Percentiles rank a stretch among this genome's conserved stretches.
Conservation (phyloP, 1,140 invertebrate genomes). For the Trichomalopsis sarcophagae region DNA sequence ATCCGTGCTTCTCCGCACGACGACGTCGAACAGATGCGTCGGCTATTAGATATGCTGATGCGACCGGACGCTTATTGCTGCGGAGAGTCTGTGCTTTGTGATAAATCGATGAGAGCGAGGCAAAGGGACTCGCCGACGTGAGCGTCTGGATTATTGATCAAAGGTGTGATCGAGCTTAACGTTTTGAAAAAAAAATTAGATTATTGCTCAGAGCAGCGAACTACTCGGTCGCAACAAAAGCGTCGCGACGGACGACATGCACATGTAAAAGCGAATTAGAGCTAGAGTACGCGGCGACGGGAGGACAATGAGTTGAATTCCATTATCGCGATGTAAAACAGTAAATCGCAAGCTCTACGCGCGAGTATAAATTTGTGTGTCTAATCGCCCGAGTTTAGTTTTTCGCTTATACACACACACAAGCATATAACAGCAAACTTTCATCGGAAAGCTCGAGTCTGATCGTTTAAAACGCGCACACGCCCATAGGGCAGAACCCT, state of each 20-base stretch:
- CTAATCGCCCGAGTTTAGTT: no score
- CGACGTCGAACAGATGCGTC: neutral
- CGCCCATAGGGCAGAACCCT: no score
- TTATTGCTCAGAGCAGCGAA: neutral
- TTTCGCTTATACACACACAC: no score
- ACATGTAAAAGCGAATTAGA: conserved; percentile 22
- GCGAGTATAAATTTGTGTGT: no score
- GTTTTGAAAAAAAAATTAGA: no score
- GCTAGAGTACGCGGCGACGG: neutral
- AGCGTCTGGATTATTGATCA: no score
- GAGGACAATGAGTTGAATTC: conserved; percentile 6
- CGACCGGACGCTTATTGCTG: neutral
- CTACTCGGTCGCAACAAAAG: neutral
- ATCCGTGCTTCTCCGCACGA: neutral
- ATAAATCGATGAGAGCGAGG: neutral
- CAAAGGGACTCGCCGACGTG: no score
- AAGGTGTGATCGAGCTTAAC: no score
- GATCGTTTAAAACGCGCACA: no score
- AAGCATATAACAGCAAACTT: no score
- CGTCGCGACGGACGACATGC: neutral
- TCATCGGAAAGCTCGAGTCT: no score
- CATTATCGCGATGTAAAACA: conserved; percentile 23
- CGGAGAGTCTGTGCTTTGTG: neutral
- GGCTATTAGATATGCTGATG: conserved; percentile 17
- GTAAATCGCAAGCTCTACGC: neutral